A percentile compares a stretch with the other conserved stretches of the same genome.
Conservation (phyloP, 2,888 invertebrate genomes). For the Tetheella fluctuosa region DNA sequence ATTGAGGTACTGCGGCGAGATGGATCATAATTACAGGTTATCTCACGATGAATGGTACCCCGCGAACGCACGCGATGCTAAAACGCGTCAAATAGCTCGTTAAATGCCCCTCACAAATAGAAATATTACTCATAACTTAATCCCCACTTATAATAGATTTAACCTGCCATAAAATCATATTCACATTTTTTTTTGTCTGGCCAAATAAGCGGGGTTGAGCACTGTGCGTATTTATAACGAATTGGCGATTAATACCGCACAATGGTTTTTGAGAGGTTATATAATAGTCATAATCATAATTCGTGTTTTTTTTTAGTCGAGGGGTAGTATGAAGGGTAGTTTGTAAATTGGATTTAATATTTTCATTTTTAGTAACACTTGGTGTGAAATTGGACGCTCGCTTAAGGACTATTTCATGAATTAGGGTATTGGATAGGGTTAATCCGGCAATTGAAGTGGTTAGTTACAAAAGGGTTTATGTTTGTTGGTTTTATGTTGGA, state of each 20-base stretch:
- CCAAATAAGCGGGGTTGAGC: constrained; percentile 72
- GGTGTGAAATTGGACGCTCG: constrained; percentile 82
- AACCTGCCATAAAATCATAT: constrained; percentile 83
- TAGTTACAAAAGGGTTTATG: constrained; percentile 44
- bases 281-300: constrained; percentile 68
- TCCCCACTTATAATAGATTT: constrained; percentile 81
- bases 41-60: constrained; percentile 48
- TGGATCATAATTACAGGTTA: constrained; percentile 68
- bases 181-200: constrained; percentile 65
- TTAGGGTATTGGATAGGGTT: constrained; percentile 63
- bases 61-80: constrained; percentile 68
- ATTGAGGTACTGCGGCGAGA: constrained; percentile 49
- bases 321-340: constrained; percentile 68
- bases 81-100: constrained; percentile 80
- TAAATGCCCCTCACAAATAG: constrained; percentile 78
- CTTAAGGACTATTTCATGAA: constrained; percentile 59
- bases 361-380: constrained; percentile 77
- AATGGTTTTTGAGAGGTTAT: constrained; percentile 74
- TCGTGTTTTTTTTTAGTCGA: constrained; percentile 73
- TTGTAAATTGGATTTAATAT: constrained; percentile 83
- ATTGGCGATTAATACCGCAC: constrained; percentile 73
- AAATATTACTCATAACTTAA: constrained; percentile 82
- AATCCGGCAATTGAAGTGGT: constrained; percentile 61
- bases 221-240: constrained; percentile 68
- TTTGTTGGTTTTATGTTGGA: constrained; percentile 6